A percentile compares a stretch with the other conserved stretches of the same genome.
These are phyloP conservation scores for Hirtodrosophila duncani DNA, from an alignment of 2,888 invertebrate species.

Conservation along the genomic window DNA sequence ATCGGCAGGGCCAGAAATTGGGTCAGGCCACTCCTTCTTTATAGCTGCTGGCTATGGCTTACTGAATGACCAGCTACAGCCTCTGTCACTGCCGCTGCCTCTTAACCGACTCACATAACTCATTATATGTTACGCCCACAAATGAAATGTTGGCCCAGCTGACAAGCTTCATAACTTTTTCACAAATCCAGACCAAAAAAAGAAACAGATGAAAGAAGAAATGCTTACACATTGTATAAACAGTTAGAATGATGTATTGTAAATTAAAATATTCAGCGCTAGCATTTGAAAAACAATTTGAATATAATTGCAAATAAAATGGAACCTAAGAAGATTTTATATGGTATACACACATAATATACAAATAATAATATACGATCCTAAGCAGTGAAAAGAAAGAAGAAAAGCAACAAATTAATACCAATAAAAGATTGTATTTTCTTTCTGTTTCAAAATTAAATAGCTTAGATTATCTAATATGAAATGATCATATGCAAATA, in stretches of 20 bases:
- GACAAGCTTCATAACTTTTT: slow-evolving; percentile 49
- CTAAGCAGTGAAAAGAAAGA: no score
- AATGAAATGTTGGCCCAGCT: slow-evolving; percentile 24
- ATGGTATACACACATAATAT: no score
- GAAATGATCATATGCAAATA: no score
- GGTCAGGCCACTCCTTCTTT: slow-evolving; percentile 67
- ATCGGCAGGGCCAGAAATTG: slow-evolving; percentile 45
- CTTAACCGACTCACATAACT: slow-evolving; percentile 39
- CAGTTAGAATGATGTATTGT: not conserved
- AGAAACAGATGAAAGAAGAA: slow-evolving; percentile 44
- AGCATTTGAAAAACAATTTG: no score
- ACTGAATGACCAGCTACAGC: not conserved
- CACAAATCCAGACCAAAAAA: slow-evolving; percentile 44
- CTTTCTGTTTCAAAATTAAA: not conserved
- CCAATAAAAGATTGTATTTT: no score
- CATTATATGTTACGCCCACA: slow-evolving; percentile 57
- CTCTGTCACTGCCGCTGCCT: slow-evolving; percentile 7
- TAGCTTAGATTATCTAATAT: no score
- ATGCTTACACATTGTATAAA: no score
- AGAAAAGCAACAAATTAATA: no score
- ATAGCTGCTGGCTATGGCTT: slow-evolving; percentile 43
- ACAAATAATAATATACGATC: no score
- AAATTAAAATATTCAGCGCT: not conserved
- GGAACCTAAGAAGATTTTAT: no score
- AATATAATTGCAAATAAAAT: no score